Evolutionary conservation across 2,113 vertebrate genomes (phyloP).

Genomic region (Etia nguti): DNA sequence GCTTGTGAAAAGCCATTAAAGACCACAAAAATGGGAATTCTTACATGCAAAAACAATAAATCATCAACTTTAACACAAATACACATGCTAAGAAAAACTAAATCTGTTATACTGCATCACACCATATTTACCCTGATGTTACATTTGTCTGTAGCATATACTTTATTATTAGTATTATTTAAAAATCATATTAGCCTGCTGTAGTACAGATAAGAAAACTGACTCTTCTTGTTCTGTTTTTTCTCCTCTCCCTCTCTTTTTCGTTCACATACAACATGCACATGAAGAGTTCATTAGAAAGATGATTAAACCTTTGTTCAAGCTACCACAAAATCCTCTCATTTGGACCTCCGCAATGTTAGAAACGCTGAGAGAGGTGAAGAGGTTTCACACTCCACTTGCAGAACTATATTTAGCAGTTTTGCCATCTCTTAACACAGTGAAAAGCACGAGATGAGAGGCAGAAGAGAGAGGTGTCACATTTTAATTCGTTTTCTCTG

Average conservation of each 20-base stretch:
- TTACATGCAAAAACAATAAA: not conserved
- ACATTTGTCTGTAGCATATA: not conserved
- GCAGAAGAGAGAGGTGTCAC: slow-evolving; percentile 54
- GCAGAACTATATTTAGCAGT: slow-evolving; percentile 48
- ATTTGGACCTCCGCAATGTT: not conserved
- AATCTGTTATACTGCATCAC: not conserved
- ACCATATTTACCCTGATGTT: not conserved
- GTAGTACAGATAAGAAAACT: not conserved
- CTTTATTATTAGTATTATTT: not conserved
- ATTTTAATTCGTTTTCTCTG: slow-evolving; percentile 64
- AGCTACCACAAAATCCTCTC: not conserved
- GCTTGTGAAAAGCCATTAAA: not conserved
- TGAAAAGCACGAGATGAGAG: slow-evolving; percentile 43
- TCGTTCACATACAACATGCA: not conserved
- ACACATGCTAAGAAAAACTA: not conserved
- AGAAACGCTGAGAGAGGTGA: slow-evolving; percentile 5
- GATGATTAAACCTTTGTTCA: not conserved
- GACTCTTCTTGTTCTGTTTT: too few species aligned
- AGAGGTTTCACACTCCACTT: slow-evolving; percentile 46
- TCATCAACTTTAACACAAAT: not conserved
- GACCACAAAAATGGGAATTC: rapidly evolving
- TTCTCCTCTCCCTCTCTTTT: not conserved
- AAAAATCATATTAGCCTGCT: not conserved
- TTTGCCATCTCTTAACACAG: slow-evolving; percentile 40
- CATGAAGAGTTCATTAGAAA: not conserved